Conservation (phyloP, 2,113 vertebrate species). For the Tichodroma muraria region DNA sequence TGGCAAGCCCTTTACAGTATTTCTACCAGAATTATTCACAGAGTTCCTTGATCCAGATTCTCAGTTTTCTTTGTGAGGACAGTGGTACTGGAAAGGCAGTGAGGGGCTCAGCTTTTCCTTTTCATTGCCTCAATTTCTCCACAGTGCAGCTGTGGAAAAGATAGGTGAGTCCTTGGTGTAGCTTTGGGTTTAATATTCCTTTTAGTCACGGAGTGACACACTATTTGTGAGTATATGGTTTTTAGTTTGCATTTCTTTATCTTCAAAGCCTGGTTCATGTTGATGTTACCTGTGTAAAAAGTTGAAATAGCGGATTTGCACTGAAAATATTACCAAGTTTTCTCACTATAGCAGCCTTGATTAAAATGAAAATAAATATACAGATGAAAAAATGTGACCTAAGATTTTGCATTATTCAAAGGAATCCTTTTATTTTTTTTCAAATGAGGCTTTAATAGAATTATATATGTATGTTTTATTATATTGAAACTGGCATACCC, state of each 20-base stretch:
- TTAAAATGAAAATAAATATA: background rate
- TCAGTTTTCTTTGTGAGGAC: background rate
- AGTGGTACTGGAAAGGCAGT: background rate
- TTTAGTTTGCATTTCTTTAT: background rate
- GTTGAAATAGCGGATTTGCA: background rate
- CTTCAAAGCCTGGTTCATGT: background rate
- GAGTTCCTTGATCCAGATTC: background rate
- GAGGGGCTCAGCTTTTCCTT: background rate
- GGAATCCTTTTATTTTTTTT: background rate
- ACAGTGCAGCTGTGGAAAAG: too few relatives aligned
- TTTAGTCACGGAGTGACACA: background rate
- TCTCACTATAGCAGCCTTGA: background rate
- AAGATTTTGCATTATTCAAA: background rate
- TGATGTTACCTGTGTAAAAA: background rate
- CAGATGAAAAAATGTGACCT: background rate
- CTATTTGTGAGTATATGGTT: background rate
- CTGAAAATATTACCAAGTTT: background rate
- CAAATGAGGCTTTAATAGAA: background rate
- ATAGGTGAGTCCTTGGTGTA: background rate
- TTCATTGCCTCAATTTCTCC: background rate
- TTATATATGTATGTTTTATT: constrained; percentile 4
- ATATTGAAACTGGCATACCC: constrained; percentile 39
- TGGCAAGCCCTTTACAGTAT: background rate
- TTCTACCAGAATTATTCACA: background rate
- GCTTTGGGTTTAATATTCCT: background rate